Evolutionary conservation across 2,113 vertebrate genomes (phyloP), one percentile per base, ranked within the genome.

Genomic region (Edolisoma coerulescens): DNA sequence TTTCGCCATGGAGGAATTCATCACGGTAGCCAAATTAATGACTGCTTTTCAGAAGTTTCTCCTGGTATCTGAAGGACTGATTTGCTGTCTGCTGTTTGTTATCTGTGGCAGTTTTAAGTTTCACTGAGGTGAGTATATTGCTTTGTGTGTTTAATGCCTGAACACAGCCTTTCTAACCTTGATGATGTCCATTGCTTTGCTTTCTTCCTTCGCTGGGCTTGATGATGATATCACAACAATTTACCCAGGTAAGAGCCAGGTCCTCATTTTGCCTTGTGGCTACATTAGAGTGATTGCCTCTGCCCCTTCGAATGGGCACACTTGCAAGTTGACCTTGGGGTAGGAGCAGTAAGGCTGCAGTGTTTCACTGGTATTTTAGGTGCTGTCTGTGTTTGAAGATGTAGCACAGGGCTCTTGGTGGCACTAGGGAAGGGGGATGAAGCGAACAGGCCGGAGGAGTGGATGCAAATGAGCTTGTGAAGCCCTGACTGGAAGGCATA

Each of bases 11-110:
- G 73, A 81, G 69, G 41, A 88, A 92, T 93, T 92, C 35, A 74
- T 96, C 73, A 78, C 9, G 1, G 60, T 52, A 93, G 68, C 83
- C 56, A 81, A 90, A 87, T 90, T 93, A 92, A 94, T 70, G 70
- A 67, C 85, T 64, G 24, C 64, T 90, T 92, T 93, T 92, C 44
- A 45, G 26, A 92, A 94, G 86, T 71, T 87, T 92, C 85, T 92
- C 35, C 63, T 87, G 64, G 44, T 89, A 16, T 82, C 75, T 57
- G 54, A 93, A 93, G 73, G 93, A 89, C 57, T 91, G 84, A 92
- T 93, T 90, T 87, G 71, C 86, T 71, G 37, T 79, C 53, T 32
- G 65, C 76, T 68, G 22, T 90, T 95, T 84, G 33, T 78, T 71
- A 69, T 74, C 71, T 63, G 52, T 63, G 87, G 61, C 84, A 35